Conservation (phyloP, 64 coral and sea anemone genomes). For the Hydrozoanthus tunicans region DNA sequence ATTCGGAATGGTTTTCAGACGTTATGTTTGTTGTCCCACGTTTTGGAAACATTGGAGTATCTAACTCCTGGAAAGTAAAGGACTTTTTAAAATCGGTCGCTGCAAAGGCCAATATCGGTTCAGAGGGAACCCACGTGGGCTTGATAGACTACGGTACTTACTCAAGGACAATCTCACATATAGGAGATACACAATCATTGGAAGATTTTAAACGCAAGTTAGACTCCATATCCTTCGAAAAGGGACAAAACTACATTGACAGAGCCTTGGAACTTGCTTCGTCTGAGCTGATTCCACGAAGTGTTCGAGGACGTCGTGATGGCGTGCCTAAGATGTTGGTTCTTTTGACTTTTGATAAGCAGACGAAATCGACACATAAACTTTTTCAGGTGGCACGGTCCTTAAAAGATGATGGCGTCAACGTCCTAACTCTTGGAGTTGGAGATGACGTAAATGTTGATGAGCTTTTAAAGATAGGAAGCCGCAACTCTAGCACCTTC, state of each 20-base stretch:
- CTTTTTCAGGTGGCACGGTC: background rate
- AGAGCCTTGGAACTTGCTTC: constrained; percentile 45
- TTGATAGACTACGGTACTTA: constrained; percentile 51
- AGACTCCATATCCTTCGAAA: constrained; percentile 32
- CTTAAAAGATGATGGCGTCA: constrained; percentile 5
- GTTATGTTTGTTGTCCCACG: constrained; percentile 20
- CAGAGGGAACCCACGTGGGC: constrained; percentile 13
- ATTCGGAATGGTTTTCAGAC: constrained; percentile 29
- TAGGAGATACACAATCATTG: constrained; percentile 17
- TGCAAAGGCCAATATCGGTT: constrained; percentile 22
- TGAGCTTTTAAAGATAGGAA: constrained; percentile 17
- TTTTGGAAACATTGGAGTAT: constrained; percentile 1
- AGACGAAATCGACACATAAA: background rate
- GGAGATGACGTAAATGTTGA: constrained; percentile 5
- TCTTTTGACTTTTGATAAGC: constrained; percentile 53
- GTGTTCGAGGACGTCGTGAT: background rate
- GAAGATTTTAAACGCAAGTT: constrained; percentile 56
- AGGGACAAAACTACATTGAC: constrained; percentile 45
- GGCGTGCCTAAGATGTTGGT: constrained; percentile 36
- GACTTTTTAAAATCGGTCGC: constrained; percentile 31
- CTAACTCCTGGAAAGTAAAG: constrained; percentile 51
- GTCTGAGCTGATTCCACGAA: background rate
- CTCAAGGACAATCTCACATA: constrained; percentile 9
- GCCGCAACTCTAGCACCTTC: background rate
- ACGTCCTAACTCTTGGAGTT: constrained; percentile 9